phyloP scores from a whole-genome alignment of 1,140 invertebrate species.

The Spodoptera frugiperda region DNA sequence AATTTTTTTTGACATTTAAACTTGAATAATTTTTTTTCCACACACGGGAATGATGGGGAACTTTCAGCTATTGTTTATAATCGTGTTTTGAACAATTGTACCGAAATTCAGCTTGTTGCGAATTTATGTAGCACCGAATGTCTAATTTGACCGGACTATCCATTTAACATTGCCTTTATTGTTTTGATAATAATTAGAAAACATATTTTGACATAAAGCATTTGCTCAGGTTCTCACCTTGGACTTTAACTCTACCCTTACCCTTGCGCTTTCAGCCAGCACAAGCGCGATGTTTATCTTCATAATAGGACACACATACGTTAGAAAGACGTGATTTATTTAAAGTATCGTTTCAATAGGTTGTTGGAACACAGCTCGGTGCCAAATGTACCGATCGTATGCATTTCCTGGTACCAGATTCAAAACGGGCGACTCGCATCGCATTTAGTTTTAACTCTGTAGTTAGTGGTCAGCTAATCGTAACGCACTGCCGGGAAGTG shows the following conservation, averaged over 20 bases:
- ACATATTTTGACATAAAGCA: too few relatives aligned
- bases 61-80: too few relatives aligned
- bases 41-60: too few relatives aligned
- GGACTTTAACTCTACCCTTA: not conserved
- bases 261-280: not conserved
- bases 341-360: slow-evolving; percentile 51
- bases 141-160: too few relatives aligned
- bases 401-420: slow-evolving; percentile 59
- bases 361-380: slow-evolving; percentile 53
- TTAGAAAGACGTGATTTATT: slow-evolving; percentile 53
- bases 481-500: slow-evolving; percentile 54
- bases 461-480: slow-evolving; percentile 44
- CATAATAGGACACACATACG: not conserved
- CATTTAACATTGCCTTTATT: too few relatives aligned
- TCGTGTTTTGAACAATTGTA: too few relatives aligned
- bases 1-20: too few relatives aligned
- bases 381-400: slow-evolving; percentile 58
- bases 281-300: not conserved
- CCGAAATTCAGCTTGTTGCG: too few relatives aligned
- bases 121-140: too few relatives aligned
- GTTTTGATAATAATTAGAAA: too few relatives aligned
- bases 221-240: too few relatives aligned
- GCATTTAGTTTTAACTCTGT: slow-evolving; percentile 49
- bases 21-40: too few relatives aligned
- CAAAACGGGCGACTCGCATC: slow-evolving; percentile 30